phyloP scores from a whole-genome alignment of 2,888 invertebrate genomes.

The Megaustenia siamemsis region DNA sequence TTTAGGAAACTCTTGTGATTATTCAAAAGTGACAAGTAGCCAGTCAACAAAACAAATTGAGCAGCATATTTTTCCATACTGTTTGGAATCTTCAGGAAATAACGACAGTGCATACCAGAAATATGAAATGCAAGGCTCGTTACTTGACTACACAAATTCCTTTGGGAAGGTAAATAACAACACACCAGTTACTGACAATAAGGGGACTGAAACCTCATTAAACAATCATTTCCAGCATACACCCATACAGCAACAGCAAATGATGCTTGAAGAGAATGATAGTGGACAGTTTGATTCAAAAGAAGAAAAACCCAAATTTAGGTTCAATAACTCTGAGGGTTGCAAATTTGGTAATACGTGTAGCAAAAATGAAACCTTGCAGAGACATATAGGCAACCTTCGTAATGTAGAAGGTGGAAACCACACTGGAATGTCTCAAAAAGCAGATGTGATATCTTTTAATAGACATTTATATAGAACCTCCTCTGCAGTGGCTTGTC shows the following conservation, averaged over 20 bases:
- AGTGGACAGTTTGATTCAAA: neutral
- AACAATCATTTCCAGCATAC: neutral
- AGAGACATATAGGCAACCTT: neutral
- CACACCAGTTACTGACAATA: neutral
- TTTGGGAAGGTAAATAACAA: neutral
- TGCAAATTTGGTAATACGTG: neutral
- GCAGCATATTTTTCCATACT: neutral
- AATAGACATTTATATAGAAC: neutral
- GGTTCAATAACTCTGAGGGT: neutral
- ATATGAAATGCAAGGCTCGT: neutral
- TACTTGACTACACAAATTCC: neutral
- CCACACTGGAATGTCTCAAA: neutral
- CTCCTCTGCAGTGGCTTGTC: neutral
- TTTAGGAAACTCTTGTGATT: neutral
- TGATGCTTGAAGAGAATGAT: neutral
- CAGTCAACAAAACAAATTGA: conserved; percentile 4
- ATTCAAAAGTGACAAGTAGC: neutral
- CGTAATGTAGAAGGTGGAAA: neutral
- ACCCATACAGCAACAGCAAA: neutral
- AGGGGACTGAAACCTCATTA: neutral
- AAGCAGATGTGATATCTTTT: neutral
- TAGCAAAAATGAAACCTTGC: conserved; percentile 8
- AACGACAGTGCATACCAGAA: neutral
- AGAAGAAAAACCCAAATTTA: neutral
- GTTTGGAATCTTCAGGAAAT: neutral